Conservation (phyloP, 2,888 invertebrate genomes). For the Anodontia alba region DNA sequence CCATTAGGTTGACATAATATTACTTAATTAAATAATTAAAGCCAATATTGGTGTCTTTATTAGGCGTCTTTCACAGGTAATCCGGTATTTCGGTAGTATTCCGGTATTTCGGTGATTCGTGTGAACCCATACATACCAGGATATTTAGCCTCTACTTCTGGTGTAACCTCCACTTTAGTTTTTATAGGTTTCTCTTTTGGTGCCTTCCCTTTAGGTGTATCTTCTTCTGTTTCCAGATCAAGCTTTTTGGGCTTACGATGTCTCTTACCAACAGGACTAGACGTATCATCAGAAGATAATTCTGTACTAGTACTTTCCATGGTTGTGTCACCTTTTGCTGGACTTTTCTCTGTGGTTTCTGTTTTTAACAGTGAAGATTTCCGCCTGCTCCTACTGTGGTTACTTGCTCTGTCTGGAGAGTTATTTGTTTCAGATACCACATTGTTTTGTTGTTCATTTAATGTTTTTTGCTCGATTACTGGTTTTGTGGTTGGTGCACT, state of each 20-base stretch:
- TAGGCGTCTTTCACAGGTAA: no score
- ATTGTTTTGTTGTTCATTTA: neutral
- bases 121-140: conserved; percentile 42
- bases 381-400: neutral
- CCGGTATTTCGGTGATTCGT: no score
- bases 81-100: no score
- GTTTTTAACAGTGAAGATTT: neutral
- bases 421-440: neutral
- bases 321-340: neutral
- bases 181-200: conserved; percentile 45
- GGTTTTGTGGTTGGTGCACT: neutral
- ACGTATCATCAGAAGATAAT: conserved; percentile 10
- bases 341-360: neutral
- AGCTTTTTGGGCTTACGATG: conserved; percentile 67
- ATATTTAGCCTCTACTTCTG: conserved; percentile 54
- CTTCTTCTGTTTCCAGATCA: conserved; percentile 46
- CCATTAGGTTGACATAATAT: no score
- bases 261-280: conserved; percentile 47
- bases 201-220: conserved; percentile 38
- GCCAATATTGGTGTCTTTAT: no score
- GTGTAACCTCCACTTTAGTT: conserved; percentile 45
- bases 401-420: neutral
- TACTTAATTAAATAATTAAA: no score
- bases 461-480: neutral
- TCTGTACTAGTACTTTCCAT: neutral